Evolutionary conservation across 2,113 vertebrate genomes (phyloP).

Genomic region (Platanista minor): DNA sequence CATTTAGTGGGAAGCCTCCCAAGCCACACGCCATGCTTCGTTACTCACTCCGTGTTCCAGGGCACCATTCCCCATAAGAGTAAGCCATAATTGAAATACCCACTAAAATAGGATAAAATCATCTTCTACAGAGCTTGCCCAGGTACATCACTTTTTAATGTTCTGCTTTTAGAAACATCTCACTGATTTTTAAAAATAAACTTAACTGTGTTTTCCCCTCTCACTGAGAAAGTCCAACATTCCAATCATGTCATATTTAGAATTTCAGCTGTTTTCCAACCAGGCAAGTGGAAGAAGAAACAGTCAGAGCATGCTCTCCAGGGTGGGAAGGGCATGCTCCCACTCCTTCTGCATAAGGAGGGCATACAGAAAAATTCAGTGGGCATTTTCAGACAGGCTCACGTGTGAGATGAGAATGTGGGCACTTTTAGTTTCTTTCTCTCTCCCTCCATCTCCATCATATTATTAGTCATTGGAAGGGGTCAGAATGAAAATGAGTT

Average conservation of each 20-base stretch:
- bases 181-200: background rate
- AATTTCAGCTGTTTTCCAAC: background rate
- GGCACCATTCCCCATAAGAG: background rate
- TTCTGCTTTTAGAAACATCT: slow-evolving; percentile 2
- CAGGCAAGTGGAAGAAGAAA: background rate
- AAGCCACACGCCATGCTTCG: background rate
- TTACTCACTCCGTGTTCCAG: background rate
- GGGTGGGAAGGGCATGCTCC: background rate
- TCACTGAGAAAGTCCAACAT: background rate
- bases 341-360: background rate
- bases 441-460: background rate
- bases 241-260: background rate
- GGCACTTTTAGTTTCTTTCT: background rate
- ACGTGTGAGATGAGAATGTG: background rate
- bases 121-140: background rate
- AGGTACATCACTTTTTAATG: background rate
- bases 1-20: background rate
- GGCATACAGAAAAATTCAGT: background rate
- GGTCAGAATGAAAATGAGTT: background rate
- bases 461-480: background rate
- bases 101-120: background rate
- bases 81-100: background rate
- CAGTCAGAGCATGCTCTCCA: background rate
- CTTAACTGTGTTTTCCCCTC: background rate
- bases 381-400: background rate